Evolutionary conservation across 2,797 vertebrate species (phyloP).

Genomic region (Argentina silus): DNA sequence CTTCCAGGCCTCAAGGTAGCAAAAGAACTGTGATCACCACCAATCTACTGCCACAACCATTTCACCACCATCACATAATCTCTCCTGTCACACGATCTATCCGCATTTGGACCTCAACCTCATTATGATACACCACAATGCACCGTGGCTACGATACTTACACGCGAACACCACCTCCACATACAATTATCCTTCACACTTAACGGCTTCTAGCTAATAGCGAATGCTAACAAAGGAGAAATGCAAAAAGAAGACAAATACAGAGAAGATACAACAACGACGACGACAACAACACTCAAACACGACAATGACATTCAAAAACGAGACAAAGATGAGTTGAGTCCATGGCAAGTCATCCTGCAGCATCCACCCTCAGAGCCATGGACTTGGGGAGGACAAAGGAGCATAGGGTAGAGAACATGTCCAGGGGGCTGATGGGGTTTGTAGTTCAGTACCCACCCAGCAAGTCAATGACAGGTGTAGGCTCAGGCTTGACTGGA

Average conservation of each 20-base stretch:
- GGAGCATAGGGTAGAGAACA: neutral
- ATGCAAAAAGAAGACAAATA: neutral
- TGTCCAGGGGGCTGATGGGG: neutral
- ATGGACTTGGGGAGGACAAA: no score
- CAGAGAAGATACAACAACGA: neutral
- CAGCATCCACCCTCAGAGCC: no score
- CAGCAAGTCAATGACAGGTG: constrained; percentile 94
- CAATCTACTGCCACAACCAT: no score
- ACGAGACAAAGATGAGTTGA: neutral
- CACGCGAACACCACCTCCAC: neutral
- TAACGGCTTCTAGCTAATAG: neutral
- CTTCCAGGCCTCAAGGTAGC: neutral
- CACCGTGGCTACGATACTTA: neutral
- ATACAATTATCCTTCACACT: constrained; percentile 4
- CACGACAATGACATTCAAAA: neutral
- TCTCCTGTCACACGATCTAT: no score
- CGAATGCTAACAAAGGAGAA: neutral
- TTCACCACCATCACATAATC: no score
- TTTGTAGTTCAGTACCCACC: constrained; percentile 84
- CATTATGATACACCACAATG: no score
- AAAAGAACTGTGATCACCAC: no score
- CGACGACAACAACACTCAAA: no score
- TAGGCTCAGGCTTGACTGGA: constrained; percentile 88
- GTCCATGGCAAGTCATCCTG: no score
- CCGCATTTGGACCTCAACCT: no score